phyloP scores from a whole-genome alignment of 2,113 vertebrate species.

The Cololabis saira region DNA sequence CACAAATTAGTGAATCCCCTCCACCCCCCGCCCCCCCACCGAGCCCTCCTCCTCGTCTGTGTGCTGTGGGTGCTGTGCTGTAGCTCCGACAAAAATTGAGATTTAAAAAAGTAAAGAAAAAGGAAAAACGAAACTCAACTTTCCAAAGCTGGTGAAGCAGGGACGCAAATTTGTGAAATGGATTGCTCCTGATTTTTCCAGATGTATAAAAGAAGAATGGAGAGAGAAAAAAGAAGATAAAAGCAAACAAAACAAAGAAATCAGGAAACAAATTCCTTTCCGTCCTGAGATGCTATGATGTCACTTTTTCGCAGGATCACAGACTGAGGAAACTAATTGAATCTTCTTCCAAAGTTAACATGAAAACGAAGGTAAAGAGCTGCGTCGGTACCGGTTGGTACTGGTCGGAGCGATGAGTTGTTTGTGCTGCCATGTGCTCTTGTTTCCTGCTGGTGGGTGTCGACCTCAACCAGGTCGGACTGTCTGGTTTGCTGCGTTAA shows the following conservation, averaged over 20 bases:
- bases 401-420: constrained; percentile 53
- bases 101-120: constrained; percentile 47
- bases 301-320: constrained; percentile 73
- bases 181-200: constrained; percentile 70
- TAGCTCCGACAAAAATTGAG: constrained; percentile 78
- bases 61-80: constrained; percentile 83
- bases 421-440: constrained; percentile 60
- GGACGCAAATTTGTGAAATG: constrained; percentile 57
- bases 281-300: constrained; percentile 68
- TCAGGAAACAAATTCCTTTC: constrained; percentile 21
- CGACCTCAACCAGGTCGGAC: constrained; percentile 31
- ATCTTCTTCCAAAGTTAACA: constrained; percentile 71
- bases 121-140: constrained; percentile 53
- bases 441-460: constrained; percentile 37
- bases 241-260: constrained; percentile 19
- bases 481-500: constrained; percentile 32
- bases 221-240: constrained; percentile 74
- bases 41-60: constrained; percentile 69
- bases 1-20: constrained; percentile 67
- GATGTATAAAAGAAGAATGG: constrained; percentile 44
- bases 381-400: constrained; percentile 39
- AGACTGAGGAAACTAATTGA: constrained; percentile 68
- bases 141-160: constrained; percentile 60
- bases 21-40: constrained; percentile 15
- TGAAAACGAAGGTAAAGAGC: constrained; percentile 63